Conservation (phyloP, 2,797 vertebrate species). For the Rhyacichthys aspro region DNA sequence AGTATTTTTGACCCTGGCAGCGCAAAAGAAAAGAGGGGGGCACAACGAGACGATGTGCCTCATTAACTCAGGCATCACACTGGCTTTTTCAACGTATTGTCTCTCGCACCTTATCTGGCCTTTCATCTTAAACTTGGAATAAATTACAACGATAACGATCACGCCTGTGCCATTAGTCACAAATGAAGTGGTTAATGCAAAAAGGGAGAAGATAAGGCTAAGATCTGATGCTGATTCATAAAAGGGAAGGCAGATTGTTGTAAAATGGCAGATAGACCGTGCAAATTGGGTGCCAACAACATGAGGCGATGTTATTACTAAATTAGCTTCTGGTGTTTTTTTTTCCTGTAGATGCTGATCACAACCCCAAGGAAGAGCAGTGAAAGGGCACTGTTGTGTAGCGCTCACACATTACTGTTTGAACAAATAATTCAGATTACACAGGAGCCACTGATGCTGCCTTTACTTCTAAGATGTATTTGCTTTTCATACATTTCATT, state of each 20-base stretch:
- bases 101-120: slow-evolving; percentile 73
- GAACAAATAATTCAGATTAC: slow-evolving; percentile 67
- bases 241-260: slow-evolving; percentile 67
- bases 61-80: slow-evolving; percentile 77
- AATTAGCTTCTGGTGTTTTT: slow-evolving; percentile 65
- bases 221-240: slow-evolving; percentile 78
- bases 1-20: slow-evolving; percentile 66
- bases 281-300: slow-evolving; percentile 78
- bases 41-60: slow-evolving; percentile 60
- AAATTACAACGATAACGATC: slow-evolving; percentile 81
- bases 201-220: slow-evolving; percentile 69
- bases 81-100: slow-evolving; percentile 77
- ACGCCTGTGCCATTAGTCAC: slow-evolving; percentile 77
- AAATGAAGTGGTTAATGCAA: slow-evolving; percentile 82
- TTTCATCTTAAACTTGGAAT: slow-evolving; percentile 80
- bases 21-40: slow-evolving; percentile 31
- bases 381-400: slow-evolving; percentile 50
- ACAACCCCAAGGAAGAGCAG: slow-evolving; percentile 44
- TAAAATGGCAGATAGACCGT: slow-evolving; percentile 74
- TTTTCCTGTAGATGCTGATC: slow-evolving; percentile 54
- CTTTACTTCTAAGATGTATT: slow-evolving; percentile 66
- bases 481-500: slow-evolving; percentile 75
- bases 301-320: slow-evolving; percentile 71
- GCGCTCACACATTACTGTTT: slow-evolving; percentile 55
- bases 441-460: slow-evolving; percentile 52